These are phyloP conservation scores for Brevimyrus niger DNA, from an alignment of 2,113 vertebrate genomes.

Conservation along the genomic window DNA sequence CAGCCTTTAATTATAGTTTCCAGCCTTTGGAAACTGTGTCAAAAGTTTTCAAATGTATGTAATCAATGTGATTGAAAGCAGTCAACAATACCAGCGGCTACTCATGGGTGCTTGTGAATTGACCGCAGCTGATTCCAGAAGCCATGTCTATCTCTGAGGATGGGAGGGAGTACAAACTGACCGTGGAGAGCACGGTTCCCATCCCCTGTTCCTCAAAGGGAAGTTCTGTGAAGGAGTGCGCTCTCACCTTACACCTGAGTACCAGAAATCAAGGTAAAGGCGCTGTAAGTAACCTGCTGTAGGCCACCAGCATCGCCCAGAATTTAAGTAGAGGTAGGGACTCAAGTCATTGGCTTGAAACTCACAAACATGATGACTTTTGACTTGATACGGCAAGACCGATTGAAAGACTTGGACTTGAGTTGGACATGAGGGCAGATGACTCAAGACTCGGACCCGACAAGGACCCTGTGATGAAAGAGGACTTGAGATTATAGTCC, in stretches of 20 bases:
- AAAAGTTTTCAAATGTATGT: background rate
- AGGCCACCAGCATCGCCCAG: background rate
- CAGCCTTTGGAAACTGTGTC: background rate
- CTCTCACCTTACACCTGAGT: conserved; percentile 63
- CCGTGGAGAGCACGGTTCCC: conserved; percentile 73
- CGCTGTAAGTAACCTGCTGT: background rate
- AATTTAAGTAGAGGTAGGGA: background rate
- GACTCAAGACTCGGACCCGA: no score
- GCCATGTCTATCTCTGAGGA: conserved; percentile 66
- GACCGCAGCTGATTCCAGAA: conserved; percentile 66
- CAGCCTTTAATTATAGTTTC: background rate
- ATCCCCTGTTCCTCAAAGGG: conserved; percentile 61
- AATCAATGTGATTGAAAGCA: background rate
- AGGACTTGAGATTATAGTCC: no score
- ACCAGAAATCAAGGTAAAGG: conserved; percentile 64
- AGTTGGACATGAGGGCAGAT: background rate
- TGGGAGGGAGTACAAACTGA: conserved; percentile 63
- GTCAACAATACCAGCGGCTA: background rate
- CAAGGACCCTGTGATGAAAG: no score
- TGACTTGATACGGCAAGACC: background rate
- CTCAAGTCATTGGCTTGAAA: background rate
- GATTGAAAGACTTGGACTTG: background rate
- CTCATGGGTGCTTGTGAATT: conserved; percentile 11
- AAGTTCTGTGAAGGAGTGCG: conserved; percentile 55
- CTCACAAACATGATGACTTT: background rate